Base-by-base conservation (phyloP, 1,140 invertebrate species). In the Calephelis virginiensis region DNA sequence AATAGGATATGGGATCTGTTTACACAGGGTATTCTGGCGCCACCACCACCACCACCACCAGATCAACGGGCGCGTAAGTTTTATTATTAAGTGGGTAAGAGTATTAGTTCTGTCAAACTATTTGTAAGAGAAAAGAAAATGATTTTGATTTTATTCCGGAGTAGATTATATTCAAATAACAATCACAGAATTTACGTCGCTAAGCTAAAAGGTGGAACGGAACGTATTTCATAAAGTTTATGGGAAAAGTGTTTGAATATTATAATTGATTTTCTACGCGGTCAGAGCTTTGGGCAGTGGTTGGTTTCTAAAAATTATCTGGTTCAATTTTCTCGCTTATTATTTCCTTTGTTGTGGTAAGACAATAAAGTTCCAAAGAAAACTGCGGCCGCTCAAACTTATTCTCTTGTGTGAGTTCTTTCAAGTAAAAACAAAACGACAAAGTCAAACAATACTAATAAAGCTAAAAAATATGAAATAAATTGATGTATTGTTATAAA, bases 321-420 rank as follows among this genome's bases (percentile, higher is more conserved):
- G 9, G 53, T 11, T 59, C 37, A 59, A 59, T 38, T 59, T 56
- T 38, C 28, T 12, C 28, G 53, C 53, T 59, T 59, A 59, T 59
- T 59, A 59, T 59, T 38, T 59, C 37, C 53, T 59, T 59, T 59
- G 56, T 59, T 59, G 28, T 59, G 28, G 56, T 40, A 28, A 65
- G 49, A 59, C 63, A 53, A 65, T 45, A 28, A 59, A 65, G 63
- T 65, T n/a, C 14, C 45, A 17, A 65, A 56, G 63, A 53, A 64
- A 43, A 64, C 49, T 45, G 9, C 40, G 43, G 56, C 53, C 9
- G 43, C 50, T 45, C 43, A 43, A 65, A 65, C 53, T 65, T 65
- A 64, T 65, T 65, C 50, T 65, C 53, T 65, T 59, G 50, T 53
- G 56, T 43, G 1, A 59, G 38, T 17, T 40, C 63, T 37, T 46